Percentiles rank a stretch among this genome's conserved stretches.
These are phyloP conservation scores for Manacus vitellinus DNA, from an alignment of 2,113 vertebrate genomes.

Conservation along the genomic window DNA sequence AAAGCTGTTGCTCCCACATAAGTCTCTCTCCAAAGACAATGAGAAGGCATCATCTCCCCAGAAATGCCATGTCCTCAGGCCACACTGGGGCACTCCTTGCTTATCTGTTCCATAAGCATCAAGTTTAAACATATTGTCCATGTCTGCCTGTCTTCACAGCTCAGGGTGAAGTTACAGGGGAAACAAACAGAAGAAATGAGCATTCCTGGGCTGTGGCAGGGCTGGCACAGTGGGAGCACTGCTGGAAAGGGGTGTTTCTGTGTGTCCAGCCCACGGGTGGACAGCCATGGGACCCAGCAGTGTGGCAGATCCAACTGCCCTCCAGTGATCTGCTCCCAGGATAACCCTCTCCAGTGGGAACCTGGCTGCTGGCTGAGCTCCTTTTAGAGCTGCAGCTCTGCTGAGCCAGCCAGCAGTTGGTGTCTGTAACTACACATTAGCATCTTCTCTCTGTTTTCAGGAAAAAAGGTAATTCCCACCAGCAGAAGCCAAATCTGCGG, in stretches of 20 bases:
- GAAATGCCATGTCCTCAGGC: not conserved
- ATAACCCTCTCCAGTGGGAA: accelerated
- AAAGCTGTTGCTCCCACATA: not conserved
- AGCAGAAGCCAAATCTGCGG: not conserved
- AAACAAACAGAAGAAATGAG: accelerated
- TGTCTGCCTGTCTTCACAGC: not conserved
- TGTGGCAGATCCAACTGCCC: not conserved
- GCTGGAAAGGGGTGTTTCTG: not conserved
- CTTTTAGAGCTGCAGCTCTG: not conserved
- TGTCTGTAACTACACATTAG: not conserved
- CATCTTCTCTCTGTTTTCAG: not conserved
- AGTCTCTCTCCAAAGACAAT: not conserved
- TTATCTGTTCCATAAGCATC: not conserved
- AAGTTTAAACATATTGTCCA: accelerated
- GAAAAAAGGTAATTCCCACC: not conserved
- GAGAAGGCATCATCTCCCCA: not conserved
- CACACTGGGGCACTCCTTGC: not conserved
- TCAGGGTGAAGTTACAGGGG: not conserved
- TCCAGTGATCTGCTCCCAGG: not conserved
- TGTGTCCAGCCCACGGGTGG: not conserved
- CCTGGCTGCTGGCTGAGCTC: not conserved
- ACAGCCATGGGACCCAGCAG: not conserved
- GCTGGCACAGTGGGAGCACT: too few relatives aligned
- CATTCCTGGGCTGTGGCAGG: not conserved
- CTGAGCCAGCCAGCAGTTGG: not conserved